Evolutionary conservation across 2,113 vertebrate genomes (phyloP), one percentile per base, ranked within the genome.

Genomic region (Caloenas nicobarica): DNA sequence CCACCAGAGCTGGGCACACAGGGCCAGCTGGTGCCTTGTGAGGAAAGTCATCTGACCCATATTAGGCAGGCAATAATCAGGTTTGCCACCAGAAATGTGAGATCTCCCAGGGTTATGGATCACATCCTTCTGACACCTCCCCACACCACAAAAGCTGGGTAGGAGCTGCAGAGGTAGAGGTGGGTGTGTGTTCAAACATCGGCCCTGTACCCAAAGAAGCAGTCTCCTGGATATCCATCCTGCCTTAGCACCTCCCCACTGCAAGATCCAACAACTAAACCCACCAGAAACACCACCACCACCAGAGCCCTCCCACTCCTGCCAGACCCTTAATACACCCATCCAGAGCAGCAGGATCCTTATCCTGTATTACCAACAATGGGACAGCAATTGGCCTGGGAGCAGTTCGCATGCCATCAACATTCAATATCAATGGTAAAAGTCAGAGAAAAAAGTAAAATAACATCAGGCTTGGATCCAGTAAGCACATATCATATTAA

Each of bases 141-240:
- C 14, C n/a, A 53, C 2, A 42, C 18, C 36, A 13, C 0, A 0
- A 84, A 9, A 73, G 24, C n/a, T n/a, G 31, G 13, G 18, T 36
- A 24, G 21, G 13, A 94, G 44, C 18, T 69, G n/a, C n/a, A 36
- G 33, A 54, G 17, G 17, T 13, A 12, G 61, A 88, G 4, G 4
- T 22, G 16, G 69, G 16, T 0, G 0, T 5, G 10, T 28, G 26
- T 58, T 92, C n/a, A 66, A 62, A n/a, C 16, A 28, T 1, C 15
- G n/a, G 1, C 18, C 4, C 10, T 36, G 18, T 54, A 62, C 5
- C 5, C 14, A 33, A 74, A 54, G 51, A 31, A 48, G 28, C 1
- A 21, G 6, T 14, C 4, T 38, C 44, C 65, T 24, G 10, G 29
- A 68, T 10, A 24, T 16, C 16, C 13, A 28, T 42, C n/a, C 13